Base-by-base conservation (phyloP, 92 coral and sea anemone genomes). In the Heteractis magnifica region DNA sequence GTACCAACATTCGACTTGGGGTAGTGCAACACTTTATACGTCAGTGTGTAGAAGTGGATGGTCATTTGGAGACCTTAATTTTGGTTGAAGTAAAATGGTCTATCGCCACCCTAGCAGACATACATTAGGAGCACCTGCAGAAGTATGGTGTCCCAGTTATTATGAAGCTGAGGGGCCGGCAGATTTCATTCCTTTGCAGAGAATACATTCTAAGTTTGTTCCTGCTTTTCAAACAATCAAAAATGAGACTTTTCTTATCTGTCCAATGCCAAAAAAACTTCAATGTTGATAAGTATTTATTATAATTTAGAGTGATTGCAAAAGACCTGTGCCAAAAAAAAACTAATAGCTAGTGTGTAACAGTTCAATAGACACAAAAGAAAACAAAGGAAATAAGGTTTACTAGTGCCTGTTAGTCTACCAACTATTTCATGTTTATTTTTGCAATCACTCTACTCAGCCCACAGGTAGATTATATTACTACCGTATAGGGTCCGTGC, bases 1-100 rank as follows among this genome's bases (percentile, higher is more conserved):
- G 89, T 6, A 15, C 6, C 48, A 64, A 77, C 82, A 71, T 86
- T 52, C 41, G 93, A 65, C 93, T 90, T 20, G 93, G 90, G 0
- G 82, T 90, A 13, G 76, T 90, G 2, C 79, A 90, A 52, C 80
- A 20, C 48, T 84, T 74, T 50, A 48, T 90, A 13, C 79, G 59
- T 52, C 93, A 90, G 52, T 83, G 82, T 48, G 34, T 90, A 0
- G 18, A 78, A 34, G 77, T 90, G 4, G 62, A 65, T 86, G 93
- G 87, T 0, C 14, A 83, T 10, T 75, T 49, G 62, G 59, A 77
- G 5, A 71, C 86, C 4, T 86, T 87, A 52, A 74, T 82, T 12
- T 59, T 90, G 56, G 93, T 88, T 0, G 16, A 84, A 19, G 85
- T 90, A 5, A 62, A 77, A 14, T 86, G 90, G 86, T 52, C 12